A percentile compares a stretch with the other conserved stretches of the same genome.
Conservation (phyloP, 1,140 invertebrate genomes). For the Drosophila ercepeae region DNA sequence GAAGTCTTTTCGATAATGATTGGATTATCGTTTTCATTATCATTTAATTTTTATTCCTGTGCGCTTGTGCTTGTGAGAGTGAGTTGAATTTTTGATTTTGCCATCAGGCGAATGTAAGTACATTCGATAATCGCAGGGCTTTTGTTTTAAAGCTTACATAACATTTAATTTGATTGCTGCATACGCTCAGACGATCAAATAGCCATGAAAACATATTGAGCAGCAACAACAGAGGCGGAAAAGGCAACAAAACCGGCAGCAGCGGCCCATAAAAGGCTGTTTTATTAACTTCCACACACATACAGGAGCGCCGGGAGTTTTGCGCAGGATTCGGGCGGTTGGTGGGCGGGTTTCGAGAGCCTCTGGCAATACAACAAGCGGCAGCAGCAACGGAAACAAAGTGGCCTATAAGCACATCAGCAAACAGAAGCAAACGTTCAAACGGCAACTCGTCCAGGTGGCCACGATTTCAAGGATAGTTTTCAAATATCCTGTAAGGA, state of each 20-base stretch:
- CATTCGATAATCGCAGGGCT: conserved; percentile 41
- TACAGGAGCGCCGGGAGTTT: conserved; percentile 7
- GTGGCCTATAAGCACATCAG: conserved; percentile 67
- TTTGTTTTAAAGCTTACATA: conserved; percentile 74
- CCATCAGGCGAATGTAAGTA: conserved; percentile 28
- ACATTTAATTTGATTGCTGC: conserved; percentile 80
- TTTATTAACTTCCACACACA: conserved; percentile 78
- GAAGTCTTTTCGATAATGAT: conserved; percentile 60
- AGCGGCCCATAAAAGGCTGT: conserved; percentile 66
- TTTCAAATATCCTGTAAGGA: not conserved
- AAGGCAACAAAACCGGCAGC: conserved; percentile 1
- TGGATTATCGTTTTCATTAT: conserved; percentile 66
- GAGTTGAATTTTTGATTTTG: conserved; percentile 51
- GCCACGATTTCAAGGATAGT: not conserved
- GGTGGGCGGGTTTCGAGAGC: conserved; percentile 14
- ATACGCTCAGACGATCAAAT: conserved; percentile 73
- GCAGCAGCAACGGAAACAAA: conserved; percentile 56
- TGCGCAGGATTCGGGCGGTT: not conserved
- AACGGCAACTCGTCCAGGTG: conserved; percentile 15
- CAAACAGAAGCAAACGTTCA: conserved; percentile 49
- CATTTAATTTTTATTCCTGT: conserved; percentile 3
- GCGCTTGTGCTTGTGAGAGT: not conserved
- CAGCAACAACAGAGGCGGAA: conserved; percentile 34
- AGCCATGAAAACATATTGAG: conserved; percentile 80
- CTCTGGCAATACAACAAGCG: conserved; percentile 42